Evolutionary conservation across 2,888 invertebrate genomes (phyloP).

Genomic region (Meiosimyza platycephala): DNA sequence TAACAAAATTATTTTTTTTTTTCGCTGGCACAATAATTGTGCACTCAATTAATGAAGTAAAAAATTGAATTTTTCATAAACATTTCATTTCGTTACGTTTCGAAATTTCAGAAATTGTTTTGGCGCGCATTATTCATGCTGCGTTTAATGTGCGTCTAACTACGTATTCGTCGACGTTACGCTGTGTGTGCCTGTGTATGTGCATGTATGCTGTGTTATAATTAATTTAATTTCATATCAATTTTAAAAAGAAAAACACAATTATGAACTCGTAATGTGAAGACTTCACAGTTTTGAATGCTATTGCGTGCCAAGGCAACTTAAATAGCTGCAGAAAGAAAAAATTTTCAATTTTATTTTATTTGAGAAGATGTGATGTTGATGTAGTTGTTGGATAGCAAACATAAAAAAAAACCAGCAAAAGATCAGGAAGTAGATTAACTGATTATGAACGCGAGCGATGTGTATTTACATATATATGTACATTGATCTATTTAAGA

Average conservation of each 20-base stretch:
- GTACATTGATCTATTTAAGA: too few species aligned
- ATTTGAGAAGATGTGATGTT: too few species aligned
- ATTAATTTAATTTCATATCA: constrained; percentile 23
- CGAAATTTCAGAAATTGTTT: neutral
- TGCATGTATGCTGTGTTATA: neutral
- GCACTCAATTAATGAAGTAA: constrained; percentile 27
- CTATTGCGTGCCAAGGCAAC: neutral
- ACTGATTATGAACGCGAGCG: too few species aligned
- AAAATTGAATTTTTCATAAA: constrained; percentile 33
- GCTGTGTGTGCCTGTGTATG: neutral
- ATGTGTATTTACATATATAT: too few species aligned
- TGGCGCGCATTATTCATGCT: constrained; percentile 21
- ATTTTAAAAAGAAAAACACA: neutral
- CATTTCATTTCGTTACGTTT: neutral
- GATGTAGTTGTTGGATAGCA: too few species aligned
- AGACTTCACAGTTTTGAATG: neutral
- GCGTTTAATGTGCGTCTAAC: constrained; percentile 9
- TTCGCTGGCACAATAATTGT: neutral
- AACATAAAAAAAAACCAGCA: too few species aligned
- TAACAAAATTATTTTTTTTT: too few species aligned
- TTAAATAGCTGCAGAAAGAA: too few species aligned
- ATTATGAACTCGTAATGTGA: neutral
- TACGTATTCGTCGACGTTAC: too few species aligned
- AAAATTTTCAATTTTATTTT: too few species aligned
- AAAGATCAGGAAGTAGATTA: too few species aligned